A percentile compares a stretch with the other conserved stretches of the same genome.
Evolutionary conservation across 2,888 invertebrate species (phyloP).

Genomic region (Dasysyrphus albostriatus): DNA sequence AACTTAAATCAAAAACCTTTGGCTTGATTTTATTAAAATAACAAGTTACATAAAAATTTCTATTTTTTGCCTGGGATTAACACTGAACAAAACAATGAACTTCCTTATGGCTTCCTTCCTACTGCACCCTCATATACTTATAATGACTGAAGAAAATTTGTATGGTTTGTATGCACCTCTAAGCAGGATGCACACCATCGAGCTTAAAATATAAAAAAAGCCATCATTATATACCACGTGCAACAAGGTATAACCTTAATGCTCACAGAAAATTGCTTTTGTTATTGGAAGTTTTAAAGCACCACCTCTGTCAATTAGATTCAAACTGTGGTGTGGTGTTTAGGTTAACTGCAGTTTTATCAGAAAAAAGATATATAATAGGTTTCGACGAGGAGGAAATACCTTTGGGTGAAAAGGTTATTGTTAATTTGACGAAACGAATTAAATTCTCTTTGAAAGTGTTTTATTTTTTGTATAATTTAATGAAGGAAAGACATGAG

Average conservation of each 20-base stretch:
- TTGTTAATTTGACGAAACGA: not conserved
- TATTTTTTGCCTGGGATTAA: constrained; percentile 31
- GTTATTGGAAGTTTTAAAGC: constrained; percentile 33
- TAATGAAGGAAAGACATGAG: not conserved
- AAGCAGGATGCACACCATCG: constrained; percentile 34
- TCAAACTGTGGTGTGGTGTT: not conserved
- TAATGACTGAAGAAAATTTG: not conserved
- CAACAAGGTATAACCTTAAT: constrained; percentile 12
- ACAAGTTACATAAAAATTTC: constrained; percentile 22
- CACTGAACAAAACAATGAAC: constrained; percentile 42
- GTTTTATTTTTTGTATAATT: too few relatives aligned
- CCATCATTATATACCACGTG: constrained; percentile 51
- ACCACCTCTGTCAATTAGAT: constrained; percentile 32
- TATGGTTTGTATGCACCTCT: constrained; percentile 17
- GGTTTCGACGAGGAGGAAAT: not conserved
- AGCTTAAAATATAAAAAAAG: constrained; percentile 7
- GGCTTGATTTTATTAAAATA: not conserved
- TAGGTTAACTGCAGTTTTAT: constrained; percentile 58
- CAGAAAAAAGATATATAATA: not conserved
- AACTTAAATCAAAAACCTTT: too few relatives aligned
- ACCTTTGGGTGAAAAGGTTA: not conserved
- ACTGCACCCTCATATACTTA: not conserved
- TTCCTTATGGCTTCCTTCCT: constrained; percentile 54
- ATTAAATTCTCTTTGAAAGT: not conserved
- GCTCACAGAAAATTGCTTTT: constrained; percentile 18